These are phyloP conservation scores for Penelope pileata DNA, from an alignment of 2,113 vertebrate genomes.

Conservation along the genomic window DNA sequence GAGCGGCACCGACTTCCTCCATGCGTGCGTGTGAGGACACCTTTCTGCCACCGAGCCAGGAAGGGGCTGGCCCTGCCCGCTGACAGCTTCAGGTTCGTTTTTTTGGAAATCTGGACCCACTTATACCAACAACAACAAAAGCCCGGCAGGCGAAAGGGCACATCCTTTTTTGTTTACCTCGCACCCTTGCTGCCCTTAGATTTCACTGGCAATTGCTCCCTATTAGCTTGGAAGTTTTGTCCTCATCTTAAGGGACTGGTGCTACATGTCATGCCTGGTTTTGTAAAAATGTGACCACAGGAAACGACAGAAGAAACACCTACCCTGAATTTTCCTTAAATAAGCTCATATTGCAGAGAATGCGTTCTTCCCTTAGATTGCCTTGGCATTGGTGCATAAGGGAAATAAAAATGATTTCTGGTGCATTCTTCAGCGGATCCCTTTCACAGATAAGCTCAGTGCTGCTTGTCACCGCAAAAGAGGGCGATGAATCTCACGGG, in stretches of 20 bases:
- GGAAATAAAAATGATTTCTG: conserved; percentile 73
- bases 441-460: conserved; percentile 47
- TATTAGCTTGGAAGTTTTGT: neutral
- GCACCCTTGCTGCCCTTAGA: neutral
- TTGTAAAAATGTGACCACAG: neutral
- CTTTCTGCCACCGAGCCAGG: conserved; percentile 72
- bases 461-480: conserved; percentile 67
- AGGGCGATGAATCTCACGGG: conserved; percentile 69
- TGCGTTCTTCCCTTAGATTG: conserved; percentile 53
- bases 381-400: conserved; percentile 40
- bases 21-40: conserved; percentile 71
- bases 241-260: neutral
- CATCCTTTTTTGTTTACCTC: neutral
- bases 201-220: neutral
- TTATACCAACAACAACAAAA: conserved; percentile 19
- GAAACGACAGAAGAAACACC: neutral
- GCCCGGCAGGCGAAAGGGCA: conserved; percentile 51
- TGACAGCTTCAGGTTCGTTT: neutral
- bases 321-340: conserved; percentile 48
- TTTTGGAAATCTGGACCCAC: conserved; percentile 44
- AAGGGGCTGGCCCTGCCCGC: conserved; percentile 47
- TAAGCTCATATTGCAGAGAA: conserved; percentile 22
- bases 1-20: conserved; percentile 77
- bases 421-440: conserved; percentile 59
- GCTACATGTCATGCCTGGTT: neutral